These are phyloP conservation scores for Candidula unifasciata DNA, from an alignment of 2,888 invertebrate genomes.

Conservation along the genomic window DNA sequence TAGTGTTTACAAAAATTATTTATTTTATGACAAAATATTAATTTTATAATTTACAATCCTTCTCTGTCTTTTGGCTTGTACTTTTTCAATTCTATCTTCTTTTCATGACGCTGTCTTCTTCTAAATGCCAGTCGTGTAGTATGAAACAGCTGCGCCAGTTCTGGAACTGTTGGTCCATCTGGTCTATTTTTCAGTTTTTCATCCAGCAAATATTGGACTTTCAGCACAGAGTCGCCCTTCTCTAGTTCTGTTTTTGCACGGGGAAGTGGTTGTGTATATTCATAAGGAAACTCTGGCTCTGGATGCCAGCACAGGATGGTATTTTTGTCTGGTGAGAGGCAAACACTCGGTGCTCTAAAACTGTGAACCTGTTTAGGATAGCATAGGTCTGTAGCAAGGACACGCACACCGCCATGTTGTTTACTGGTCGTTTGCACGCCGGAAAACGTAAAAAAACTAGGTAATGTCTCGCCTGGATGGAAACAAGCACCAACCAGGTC, in stretches of 20 bases:
- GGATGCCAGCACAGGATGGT: slow-evolving; percentile 92
- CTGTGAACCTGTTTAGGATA: background rate
- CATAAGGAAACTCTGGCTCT: slow-evolving; percentile 88
- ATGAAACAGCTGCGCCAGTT: slow-evolving; percentile 77
- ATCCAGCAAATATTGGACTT: slow-evolving; percentile 79
- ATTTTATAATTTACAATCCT: slow-evolving; percentile 4
- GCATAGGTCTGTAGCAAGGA: too few species aligned
- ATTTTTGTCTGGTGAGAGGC: slow-evolving; percentile 81
- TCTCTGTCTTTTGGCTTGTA: slow-evolving; percentile 46
- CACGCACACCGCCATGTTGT: too few species aligned
- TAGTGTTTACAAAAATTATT: background rate
- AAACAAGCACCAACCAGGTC: too few species aligned
- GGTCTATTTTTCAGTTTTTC: slow-evolving; percentile 63
- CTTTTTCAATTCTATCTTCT: slow-evolving; percentile 25
- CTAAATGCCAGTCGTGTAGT: slow-evolving; percentile 77
- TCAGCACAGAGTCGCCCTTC: slow-evolving; percentile 80
- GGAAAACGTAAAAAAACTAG: too few species aligned
- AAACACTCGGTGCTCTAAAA: slow-evolving; percentile 63
- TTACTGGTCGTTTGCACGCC: too few species aligned
- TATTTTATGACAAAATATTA: background rate
- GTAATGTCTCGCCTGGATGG: too few species aligned
- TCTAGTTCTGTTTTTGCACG: slow-evolving; percentile 56
- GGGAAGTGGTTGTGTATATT: slow-evolving; percentile 79
- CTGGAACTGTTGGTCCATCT: slow-evolving; percentile 74
- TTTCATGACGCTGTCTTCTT: slow-evolving; percentile 60